Evolutionary conservation across 2,797 vertebrate species (phyloP), one percentile per base, ranked within the genome.

Genomic region (Alosa sapidissima): DNA sequence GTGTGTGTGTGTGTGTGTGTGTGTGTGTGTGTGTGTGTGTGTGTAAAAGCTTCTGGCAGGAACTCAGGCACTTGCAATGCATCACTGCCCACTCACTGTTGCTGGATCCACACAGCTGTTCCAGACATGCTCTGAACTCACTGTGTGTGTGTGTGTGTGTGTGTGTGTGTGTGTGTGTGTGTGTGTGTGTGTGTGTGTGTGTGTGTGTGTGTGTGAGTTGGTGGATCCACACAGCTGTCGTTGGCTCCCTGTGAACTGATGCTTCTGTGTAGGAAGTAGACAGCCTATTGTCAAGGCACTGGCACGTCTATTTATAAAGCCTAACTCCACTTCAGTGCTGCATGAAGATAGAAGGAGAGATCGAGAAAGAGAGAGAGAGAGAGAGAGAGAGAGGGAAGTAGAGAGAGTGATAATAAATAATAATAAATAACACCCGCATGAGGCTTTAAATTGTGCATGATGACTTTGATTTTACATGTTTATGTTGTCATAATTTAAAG

Each of bases 101-200:
- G 85, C 81, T 87, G 87, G 84, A 87, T 84, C 87, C 89, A 90
- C 88, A 89, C 88, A 89, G 90, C 87, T 90, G 89, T 89, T 86
- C 87, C 82, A 88, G 85, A 84, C 87, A 85, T 87, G 86, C 54
- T 85, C 86, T 87, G 87, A 87, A 87, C 84, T 72, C 33, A 41
- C 9, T 82, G 52, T 87, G 65, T 84, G 84, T 87, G 87, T 86
- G 28, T 82, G 52, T 52, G 52, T 51, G 54, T 60, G 33, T 14
- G 16, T 55, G 81, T 49, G 21, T 78, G 81, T 72, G n/a, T 33
- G 62, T 33, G 62, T 65, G 62, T 65, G 62, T 65, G 7, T 33
- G 9, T 24, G 24, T 68, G 24, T 28, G n/a, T 24, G 81, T 88
- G 82, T 87, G 33, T 88, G 72, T 19, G 36, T 85, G 55, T 83